phyloP scores from a whole-genome alignment of 2,797 vertebrate species.

The Sebastes itinus region DNA sequence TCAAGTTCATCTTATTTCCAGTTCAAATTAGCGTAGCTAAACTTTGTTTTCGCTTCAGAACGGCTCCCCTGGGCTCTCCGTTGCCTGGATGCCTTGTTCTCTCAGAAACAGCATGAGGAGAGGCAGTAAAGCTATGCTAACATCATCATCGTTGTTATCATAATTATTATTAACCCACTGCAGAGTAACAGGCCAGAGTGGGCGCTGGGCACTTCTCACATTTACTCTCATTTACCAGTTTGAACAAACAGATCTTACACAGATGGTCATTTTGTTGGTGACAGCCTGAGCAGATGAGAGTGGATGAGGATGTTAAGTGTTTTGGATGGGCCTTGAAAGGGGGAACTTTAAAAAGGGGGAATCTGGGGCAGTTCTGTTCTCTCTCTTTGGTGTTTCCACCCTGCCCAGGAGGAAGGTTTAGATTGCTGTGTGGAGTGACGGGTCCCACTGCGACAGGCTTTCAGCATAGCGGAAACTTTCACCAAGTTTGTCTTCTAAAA shows the following conservation, averaged over 20 bases:
- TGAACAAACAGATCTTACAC: conserved; percentile 37
- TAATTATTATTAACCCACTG: conserved; percentile 24
- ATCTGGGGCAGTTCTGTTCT: conserved; percentile 48
- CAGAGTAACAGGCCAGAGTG: neutral
- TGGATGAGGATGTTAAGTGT: conserved; percentile 39
- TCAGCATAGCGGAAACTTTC: neutral
- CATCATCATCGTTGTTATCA: conserved; percentile 41
- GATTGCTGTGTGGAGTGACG: conserved; percentile 65
- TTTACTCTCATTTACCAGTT: conserved; percentile 20
- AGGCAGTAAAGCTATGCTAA: conserved; percentile 37
- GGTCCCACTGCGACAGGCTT: conserved; percentile 39
- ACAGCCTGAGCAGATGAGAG: conserved; percentile 7
- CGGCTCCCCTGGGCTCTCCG: conserved; percentile 48
- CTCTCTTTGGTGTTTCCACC: conserved; percentile 39
- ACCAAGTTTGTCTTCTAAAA: conserved; percentile 5
- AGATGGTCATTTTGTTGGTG: conserved; percentile 35
- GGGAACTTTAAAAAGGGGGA: conserved; percentile 28
- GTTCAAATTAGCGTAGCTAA: conserved; percentile 58
- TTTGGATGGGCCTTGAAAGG: conserved; percentile 26
- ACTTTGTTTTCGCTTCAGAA: conserved; percentile 65
- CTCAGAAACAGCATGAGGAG: conserved; percentile 27
- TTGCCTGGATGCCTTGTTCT: conserved; percentile 55
- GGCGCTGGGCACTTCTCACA: conserved; percentile 1
- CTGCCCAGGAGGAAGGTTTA: conserved; percentile 53
- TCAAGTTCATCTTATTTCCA: conserved; percentile 53